Evolutionary conservation across 2,888 invertebrate species (phyloP), one percentile per base, ranked within the genome.

Genomic region (Eupithecia pulchellata): DNA sequence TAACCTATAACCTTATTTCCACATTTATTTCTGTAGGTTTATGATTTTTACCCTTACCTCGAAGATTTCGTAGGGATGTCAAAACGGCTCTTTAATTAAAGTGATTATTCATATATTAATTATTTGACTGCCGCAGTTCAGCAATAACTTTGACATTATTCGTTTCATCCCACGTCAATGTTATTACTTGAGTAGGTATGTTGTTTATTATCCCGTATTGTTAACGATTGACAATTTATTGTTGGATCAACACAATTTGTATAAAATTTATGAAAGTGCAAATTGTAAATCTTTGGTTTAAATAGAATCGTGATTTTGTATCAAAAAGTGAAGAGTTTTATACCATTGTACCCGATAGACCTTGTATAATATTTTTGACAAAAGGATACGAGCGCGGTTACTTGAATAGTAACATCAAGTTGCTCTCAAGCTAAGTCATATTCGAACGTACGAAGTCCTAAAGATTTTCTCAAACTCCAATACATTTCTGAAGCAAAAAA

Each of bases 141-240:
- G 85, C 76, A 83, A 81, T 69, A 68, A 81, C 74, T 80, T 84
- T 79, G 81, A 78, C 79, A 83, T 84, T 84, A 83, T 75, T 75
- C 78, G 75, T 76, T 69, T 42, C 82, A 74, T 68, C 86, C 87
- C 86, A 88, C 89, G 85, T 85, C 78, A 81, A 80, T 78, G 75
- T 78, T 83, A 81, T 83, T 85, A 84, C 79, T 82, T 73, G 77
- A 82, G 77, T 82, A 79, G 81, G 84, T 84, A 82, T 79, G 82
- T 86, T 84, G 83, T 86, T 85, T 83, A 86, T 84, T 78, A 81
- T 77, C 81, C 76, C 82, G 83, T 84, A 84, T 84, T 75, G 69
- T 71, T 71, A 68, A 58, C 42, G 29, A 27, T 42, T 68, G 67
- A 63, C 67, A 64, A 52, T 34, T 58, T 17, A 61, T 36, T 61